A percentile compares a stretch with the other conserved stretches of the same genome.
Evolutionary conservation across 2,113 vertebrate species (phyloP).

Genomic region (Apus apus): DNA sequence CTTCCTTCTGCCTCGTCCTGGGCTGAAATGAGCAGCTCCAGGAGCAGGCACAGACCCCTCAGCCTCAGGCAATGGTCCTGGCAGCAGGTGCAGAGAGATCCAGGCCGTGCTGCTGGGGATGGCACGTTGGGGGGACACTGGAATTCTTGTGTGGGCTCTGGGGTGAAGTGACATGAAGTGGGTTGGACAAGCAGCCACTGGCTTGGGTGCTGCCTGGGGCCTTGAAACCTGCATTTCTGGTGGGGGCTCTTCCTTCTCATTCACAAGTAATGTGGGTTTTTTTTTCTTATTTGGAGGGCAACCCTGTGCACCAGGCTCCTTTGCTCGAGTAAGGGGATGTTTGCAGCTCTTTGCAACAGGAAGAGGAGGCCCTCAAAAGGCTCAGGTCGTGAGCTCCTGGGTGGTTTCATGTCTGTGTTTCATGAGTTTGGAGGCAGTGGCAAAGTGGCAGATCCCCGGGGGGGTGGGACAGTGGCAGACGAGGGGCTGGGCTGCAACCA

Average conservation of each 20-base stretch:
- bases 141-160: neutral
- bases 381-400: accelerated
- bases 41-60: neutral
- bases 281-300: neutral
- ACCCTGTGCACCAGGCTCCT: accelerated
- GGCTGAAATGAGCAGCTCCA: neutral
- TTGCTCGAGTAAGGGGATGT: neutral
- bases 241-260: neutral
- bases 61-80: neutral
- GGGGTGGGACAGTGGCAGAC: neutral
- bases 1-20: neutral
- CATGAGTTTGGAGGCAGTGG: neutral
- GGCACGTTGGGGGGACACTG: neutral
- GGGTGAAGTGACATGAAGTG: neutral
- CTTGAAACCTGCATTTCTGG: neutral
- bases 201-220: neutral
- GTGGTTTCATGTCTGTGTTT: neutral
- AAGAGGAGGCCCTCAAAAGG: neutral
- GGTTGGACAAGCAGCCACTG: neutral
- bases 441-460: neutral
- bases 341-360: neutral
- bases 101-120: neutral
- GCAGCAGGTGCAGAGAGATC: neutral
- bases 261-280: neutral
- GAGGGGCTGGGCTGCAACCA: neutral